These are phyloP conservation scores for Poeciliopsis retropinna DNA, from an alignment of 2,113 vertebrate genomes.

Conservation along the genomic window DNA sequence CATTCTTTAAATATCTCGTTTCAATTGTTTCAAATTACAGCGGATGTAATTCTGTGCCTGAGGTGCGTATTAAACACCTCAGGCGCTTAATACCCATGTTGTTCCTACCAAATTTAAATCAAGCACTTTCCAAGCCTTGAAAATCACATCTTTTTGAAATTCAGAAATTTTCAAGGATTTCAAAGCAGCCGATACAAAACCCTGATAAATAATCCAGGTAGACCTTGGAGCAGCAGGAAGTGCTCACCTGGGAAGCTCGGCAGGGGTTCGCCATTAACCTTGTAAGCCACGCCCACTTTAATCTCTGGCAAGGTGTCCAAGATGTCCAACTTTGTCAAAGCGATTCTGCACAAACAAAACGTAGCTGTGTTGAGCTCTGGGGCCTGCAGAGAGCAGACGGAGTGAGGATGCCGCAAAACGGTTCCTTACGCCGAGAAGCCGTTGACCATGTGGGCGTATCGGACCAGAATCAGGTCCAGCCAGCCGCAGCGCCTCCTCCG, in stretches of 20 bases:
- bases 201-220: background rate
- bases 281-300: conserved; percentile 82
- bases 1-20: no score
- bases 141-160: no score
- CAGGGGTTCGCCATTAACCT: conserved; percentile 73
- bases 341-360: conserved; percentile 70
- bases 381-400: background rate
- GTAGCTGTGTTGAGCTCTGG: background rate
- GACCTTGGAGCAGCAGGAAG: background rate
- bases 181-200: no score
- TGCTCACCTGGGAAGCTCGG: conserved; percentile 82
- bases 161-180: no score
- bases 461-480: conserved; percentile 84
- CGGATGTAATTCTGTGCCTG: no score
- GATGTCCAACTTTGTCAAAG: conserved; percentile 84
- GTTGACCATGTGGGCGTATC: conserved; percentile 87
- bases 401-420: no score
- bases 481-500: conserved; percentile 90
- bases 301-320: conserved; percentile 82
- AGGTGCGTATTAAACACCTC: no score
- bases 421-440: conserved; percentile 83
- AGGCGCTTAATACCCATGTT: no score
- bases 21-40: no score
- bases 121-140: no score
- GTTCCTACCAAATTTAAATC: no score